A percentile compares a stretch with the other conserved stretches of the same genome.
phyloP scores from a whole-genome alignment of 2,113 vertebrate species.

The Carassius auratus region DNA sequence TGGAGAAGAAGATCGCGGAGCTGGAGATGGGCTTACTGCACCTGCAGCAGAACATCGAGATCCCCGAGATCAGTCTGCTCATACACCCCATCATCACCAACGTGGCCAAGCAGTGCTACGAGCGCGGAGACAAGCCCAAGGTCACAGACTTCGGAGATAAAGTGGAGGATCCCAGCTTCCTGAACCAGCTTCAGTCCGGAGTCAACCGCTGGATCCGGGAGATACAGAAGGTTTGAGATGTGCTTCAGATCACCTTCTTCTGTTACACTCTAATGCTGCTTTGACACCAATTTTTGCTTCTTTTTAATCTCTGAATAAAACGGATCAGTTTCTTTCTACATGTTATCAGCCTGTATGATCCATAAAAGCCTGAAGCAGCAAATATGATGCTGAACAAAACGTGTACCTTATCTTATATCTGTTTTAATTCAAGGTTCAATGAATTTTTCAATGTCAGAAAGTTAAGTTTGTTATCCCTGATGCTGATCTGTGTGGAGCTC shows the following conservation, averaged over 20 bases:
- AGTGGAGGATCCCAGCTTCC: slow-evolving; percentile 94
- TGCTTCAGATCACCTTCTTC: not conserved
- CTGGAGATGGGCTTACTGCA: slow-evolving; percentile 98
- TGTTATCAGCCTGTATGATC: too few species aligned
- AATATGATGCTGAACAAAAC: too few species aligned
- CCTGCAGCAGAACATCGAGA: slow-evolving; percentile 98
- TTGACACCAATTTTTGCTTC: too few species aligned
- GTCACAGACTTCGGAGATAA: slow-evolving; percentile 98
- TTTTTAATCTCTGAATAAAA: too few species aligned
- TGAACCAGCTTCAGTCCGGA: slow-evolving; percentile 96
- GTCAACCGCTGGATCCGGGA: slow-evolving; percentile 99
- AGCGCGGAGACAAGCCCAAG: slow-evolving; percentile 94
- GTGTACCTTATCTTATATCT: too few species aligned
- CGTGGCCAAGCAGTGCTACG: slow-evolving; percentile 92
- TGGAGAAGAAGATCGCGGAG: slow-evolving; percentile 99
- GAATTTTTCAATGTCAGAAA: too few species aligned
- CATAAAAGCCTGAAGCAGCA: too few species aligned
- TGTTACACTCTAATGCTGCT: too few species aligned
- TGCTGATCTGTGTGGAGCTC: too few species aligned
- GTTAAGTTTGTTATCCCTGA: too few species aligned
- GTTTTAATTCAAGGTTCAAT: too few species aligned
- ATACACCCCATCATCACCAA: slow-evolving; percentile 92
- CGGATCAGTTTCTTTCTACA: too few species aligned
- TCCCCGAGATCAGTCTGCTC: slow-evolving; percentile 95
- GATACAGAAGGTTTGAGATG: slow-evolving; percentile 88